These are phyloP conservation scores for Molossus molossus DNA, from an alignment of 2,797 vertebrate species.

Conservation along the genomic window DNA sequence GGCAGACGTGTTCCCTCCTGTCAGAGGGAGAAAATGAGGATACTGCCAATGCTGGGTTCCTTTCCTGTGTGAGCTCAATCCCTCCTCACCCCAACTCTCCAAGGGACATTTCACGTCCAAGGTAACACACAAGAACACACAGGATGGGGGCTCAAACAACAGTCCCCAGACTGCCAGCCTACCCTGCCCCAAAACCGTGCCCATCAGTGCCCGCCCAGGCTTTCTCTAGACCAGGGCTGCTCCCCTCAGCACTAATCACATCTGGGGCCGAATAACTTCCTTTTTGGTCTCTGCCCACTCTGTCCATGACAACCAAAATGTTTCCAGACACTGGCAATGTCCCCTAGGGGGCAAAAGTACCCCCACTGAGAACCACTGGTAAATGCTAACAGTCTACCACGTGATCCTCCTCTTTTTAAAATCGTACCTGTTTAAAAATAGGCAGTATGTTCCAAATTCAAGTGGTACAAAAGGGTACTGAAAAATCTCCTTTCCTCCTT, in stretches of 20 bases:
- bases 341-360: no score
- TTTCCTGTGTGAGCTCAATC: background rate
- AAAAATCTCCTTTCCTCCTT: background rate
- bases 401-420: background rate
- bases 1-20: background rate
- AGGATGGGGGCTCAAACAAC: fast-evolving
- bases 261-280: background rate
- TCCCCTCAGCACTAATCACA: fast-evolving
- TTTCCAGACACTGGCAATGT: background rate
- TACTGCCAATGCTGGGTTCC: background rate
- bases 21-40: background rate
- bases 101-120: background rate
- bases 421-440: background rate
- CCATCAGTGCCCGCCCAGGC: fast-evolving
- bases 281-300: background rate
- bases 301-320: background rate
- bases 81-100: fast-evolving
- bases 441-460: background rate
- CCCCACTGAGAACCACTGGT: background rate
- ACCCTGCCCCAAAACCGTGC: fast-evolving
- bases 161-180: fast-evolving
- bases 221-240: background rate
- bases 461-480: background rate
- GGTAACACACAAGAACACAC: background rate
- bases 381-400: background rate